Evolutionary conservation across 2,888 invertebrate genomes (phyloP), one percentile per base, ranked within the genome.

Genomic region (Phlogophora meticulosa): DNA sequence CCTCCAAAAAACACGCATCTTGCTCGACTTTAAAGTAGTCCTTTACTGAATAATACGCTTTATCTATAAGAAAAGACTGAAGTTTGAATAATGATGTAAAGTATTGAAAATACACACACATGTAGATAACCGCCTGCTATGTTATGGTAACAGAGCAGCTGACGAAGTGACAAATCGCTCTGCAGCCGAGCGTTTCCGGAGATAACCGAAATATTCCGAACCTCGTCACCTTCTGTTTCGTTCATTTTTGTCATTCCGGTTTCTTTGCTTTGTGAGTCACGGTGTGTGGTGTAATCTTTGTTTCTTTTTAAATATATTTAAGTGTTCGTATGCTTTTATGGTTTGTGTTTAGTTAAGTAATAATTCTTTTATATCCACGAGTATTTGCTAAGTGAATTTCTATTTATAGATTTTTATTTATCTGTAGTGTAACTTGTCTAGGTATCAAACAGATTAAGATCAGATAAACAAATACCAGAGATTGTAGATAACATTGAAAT

Each of bases 131-230:
- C n/a, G n/a, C n/a, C n/a, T n/a, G n/a, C n/a, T n/a, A n/a, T n/a
- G n/a, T n/a, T n/a, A n/a, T n/a, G n/a, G n/a, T n/a, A n/a, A n/a
- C n/a, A n/a, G n/a, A n/a, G n/a, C n/a, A n/a, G n/a, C 4, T 17
- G 17, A 7, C 17, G 17, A 10, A 42, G 10, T 42, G 4, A 40
- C 0, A 42, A 42, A 42, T 56, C 11, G 13, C 24, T 5, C 17
- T 15, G n/a, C 38, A 42, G 34, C 59, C 76, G 75, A 76, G 5
- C 7, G 24, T 11, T 49, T 40, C 59, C 69, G 76, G 9, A 68
- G 59, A 32, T 53, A 45, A 40, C 20, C 76, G 76, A 76, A 42
- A 15, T 13, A 9, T 52, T 40, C 46, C 79, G 79, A 79, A 60
- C n/a, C n/a, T 10, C n/a, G n/a, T n/a, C 22, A n/a, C 13, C 11